Evolutionary conservation across 2,888 invertebrate species (phyloP), one percentile per base, ranked within the genome.

Genomic region (Pristionchus mayeri): DNA sequence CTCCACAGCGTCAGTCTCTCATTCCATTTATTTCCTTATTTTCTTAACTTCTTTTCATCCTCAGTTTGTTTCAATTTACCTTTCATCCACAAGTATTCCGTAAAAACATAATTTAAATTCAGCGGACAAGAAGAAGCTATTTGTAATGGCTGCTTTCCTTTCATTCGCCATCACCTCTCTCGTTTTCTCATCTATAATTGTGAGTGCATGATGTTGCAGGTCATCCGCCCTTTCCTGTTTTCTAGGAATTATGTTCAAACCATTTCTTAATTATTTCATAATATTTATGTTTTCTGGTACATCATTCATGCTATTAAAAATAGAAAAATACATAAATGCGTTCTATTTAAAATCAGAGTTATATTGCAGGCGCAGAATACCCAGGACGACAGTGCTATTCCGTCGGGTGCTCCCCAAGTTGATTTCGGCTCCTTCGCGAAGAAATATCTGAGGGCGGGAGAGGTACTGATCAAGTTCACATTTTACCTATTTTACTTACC

Each of bases 391-490:
- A 63, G 30, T 6, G 60, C 81, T 40, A 82, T 82, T 44, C 81
- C 81, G 1, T 11, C 63, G 0, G 81, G 63, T 63, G 81, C 81
- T 13, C 81, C 81, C 6, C 63, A 63, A 18, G 63, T 89, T 75
- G 87, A 87, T 0, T 85, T 88, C 76, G 85, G 86, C 9, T 80
- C 67, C 13, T 90, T 90, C 82, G 80, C 86, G 21, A 80, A 87
- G 13, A 87, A 86, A 34, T 90, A 90, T 63, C 78, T 90, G 84
- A 86, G 86, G 1, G 84, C 78, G 34, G 90, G 90, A 34, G 90
- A 85, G 75, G 79, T 86, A 79, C n/a, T 63, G n/a, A 3, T 6
- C 24, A 9, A 37, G 3, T 44, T 4, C n/a, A 40, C 37, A 71
- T 71, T 71, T 2, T 71, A 34, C 1, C 21, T 57, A 24, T 57